These are phyloP conservation scores for Chalcis sispes DNA, from an alignment of 2,888 invertebrate species.

Conservation along the genomic window DNA sequence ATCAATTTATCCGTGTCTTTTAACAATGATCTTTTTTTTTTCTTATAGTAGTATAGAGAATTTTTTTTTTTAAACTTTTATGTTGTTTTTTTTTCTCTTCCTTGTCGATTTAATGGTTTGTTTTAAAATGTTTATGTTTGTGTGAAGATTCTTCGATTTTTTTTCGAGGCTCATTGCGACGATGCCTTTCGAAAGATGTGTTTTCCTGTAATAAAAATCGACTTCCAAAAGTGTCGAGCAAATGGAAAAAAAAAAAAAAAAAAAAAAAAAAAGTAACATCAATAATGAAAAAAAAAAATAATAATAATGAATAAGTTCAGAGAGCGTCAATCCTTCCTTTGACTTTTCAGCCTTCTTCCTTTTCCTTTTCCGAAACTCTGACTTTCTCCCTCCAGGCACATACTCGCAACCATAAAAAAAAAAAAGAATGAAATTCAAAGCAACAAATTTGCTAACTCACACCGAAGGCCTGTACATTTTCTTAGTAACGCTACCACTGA, in stretches of 20 bases:
- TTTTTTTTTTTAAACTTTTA: slow-evolving; percentile 29
- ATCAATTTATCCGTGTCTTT: slow-evolving; percentile 15
- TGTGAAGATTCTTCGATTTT: slow-evolving; percentile 43
- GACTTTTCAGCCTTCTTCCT: slow-evolving; percentile 53
- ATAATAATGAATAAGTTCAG: slow-evolving; percentile 2
- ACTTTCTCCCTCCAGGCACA: slow-evolving; percentile 59
- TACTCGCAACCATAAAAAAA: slow-evolving; percentile 26
- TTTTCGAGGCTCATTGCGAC: slow-evolving; percentile 42
- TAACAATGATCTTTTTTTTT: slow-evolving; percentile 7
- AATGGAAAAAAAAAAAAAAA: slow-evolving; percentile 14
- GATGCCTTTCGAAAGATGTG: slow-evolving; percentile 53
- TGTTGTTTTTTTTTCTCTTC: slow-evolving; percentile 29
- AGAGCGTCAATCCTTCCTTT: slow-evolving; percentile 34
- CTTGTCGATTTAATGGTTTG: slow-evolving; percentile 19
- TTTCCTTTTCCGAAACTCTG: slow-evolving; percentile 57
- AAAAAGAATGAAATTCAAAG: slow-evolving; percentile 37
- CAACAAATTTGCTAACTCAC: slow-evolving; percentile 27
- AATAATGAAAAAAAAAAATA: slow-evolving; percentile 9
- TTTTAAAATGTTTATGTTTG: slow-evolving; percentile 32
- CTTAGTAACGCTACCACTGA: slow-evolving; percentile 25
- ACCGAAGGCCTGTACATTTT: slow-evolving; percentile 44
- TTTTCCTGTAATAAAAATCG: slow-evolving; percentile 47
- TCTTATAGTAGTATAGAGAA: slow-evolving; percentile 11
- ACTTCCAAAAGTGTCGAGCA: slow-evolving; percentile 50
- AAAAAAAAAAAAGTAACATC: not conserved